Evolutionary conservation across 2,888 invertebrate genomes (phyloP).

Genomic region (Tiliacea aurago): DNA sequence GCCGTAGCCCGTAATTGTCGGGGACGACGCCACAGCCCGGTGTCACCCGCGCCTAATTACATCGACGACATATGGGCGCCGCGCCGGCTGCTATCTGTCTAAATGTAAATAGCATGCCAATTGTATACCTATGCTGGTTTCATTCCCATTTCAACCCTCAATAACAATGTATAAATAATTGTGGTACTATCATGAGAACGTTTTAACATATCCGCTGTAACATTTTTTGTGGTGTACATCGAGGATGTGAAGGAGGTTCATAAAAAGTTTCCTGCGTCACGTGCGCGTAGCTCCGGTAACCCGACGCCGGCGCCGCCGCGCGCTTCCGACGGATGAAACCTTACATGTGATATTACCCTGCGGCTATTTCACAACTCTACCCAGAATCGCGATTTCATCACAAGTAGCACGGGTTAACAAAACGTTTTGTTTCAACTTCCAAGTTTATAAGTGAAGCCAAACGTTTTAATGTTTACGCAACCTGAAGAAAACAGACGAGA

Average conservation of each 20-base stretch:
- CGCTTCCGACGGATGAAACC: slow-evolving; percentile 85
- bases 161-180: slow-evolving; percentile 29
- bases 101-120: slow-evolving; percentile 26
- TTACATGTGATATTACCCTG: slow-evolving; percentile 70
- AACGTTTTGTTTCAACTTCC: slow-evolving; percentile 36
- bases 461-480: slow-evolving; percentile 31
- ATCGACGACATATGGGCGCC: slow-evolving; percentile 77
- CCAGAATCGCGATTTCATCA: slow-evolving; percentile 36
- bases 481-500: slow-evolving; percentile 10
- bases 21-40: slow-evolving; percentile 78
- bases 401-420: slow-evolving; percentile 31
- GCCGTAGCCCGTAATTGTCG: slow-evolving; percentile 77
- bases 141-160: slow-evolving; percentile 27
- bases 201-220: slow-evolving; percentile 66
- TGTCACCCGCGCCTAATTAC: slow-evolving; percentile 75
- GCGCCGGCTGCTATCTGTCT: slow-evolving; percentile 69
- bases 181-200: slow-evolving; percentile 58
- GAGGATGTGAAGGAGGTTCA: slow-evolving; percentile 76
- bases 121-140: slow-evolving; percentile 27
- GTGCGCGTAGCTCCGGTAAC: slow-evolving; percentile 80
- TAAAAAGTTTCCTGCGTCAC: slow-evolving; percentile 81
- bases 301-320: slow-evolving; percentile 77
- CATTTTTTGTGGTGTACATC: slow-evolving; percentile 69
- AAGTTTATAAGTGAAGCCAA: slow-evolving; percentile 38
- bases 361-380: slow-evolving; percentile 59